Base-by-base conservation (phyloP, 2,797 vertebrate genomes). In the Strix occidentalis region DNA sequence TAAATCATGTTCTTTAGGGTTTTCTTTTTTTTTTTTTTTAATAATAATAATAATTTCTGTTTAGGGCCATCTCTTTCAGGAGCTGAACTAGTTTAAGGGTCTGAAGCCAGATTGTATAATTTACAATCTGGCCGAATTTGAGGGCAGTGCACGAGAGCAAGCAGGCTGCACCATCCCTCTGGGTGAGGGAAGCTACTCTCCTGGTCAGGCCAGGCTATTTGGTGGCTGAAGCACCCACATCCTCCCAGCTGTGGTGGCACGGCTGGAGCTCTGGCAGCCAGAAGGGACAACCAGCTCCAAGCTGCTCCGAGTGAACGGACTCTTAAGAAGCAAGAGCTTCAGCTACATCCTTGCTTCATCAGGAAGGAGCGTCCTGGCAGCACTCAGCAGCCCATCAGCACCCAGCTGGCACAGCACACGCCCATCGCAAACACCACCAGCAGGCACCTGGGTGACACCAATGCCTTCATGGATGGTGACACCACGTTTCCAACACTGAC, bases 1-100 rank as follows among this genome's bases (percentile, higher is more conserved):
- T 94, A 96, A 97, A 97, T 94, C 39, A 15, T 58, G 56, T 95
- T 97, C 92, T 97, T 97, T 89, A 76, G 71, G 58, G 29, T 31
- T 33, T 57, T 89, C 35, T 58, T 17, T 76, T 78, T 71, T 41
- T 74, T 37, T 76, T 70, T 51, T 29, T 8, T n/a, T 18, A 94
- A 50, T 14, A 91, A 79, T 13, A 64, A 72, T n/a, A 29, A 61
- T 43, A 25, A 76, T 91, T 97, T 94, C 74, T 91, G 37, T 82
- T 89, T 84, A 74, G 78, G 61, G 12, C 21, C 51, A 35, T 50
- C 23, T 9, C 31, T 84, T 65, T 81, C 43, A 5, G 1, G 46
- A 71, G 23, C 58, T 70, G 69, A 90, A 68, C 35, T 50, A 25
- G 39, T 56, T 63, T 46, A 78, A 87, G 31, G 37, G 33, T 35